Conservation (phyloP, 2,888 invertebrate species). For the Cheilosia grossa region DNA sequence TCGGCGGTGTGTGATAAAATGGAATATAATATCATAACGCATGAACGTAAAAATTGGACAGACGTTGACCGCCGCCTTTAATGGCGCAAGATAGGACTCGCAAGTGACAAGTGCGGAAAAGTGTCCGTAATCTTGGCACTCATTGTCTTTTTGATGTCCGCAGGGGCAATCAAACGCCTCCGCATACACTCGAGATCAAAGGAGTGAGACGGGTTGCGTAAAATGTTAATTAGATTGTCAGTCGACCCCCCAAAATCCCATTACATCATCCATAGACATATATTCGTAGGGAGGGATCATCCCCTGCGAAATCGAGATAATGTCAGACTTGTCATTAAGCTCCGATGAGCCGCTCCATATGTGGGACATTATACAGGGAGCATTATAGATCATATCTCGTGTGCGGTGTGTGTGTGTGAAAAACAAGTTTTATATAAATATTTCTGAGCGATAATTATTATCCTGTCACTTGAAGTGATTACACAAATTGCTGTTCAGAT, state of each 20-base stretch:
- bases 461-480: slow-evolving; percentile 71
- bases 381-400: slow-evolving; percentile 67
- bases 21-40: slow-evolving; percentile 62
- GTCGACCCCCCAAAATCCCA: slow-evolving; percentile 30
- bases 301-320: slow-evolving; percentile 67
- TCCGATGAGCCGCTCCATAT: slow-evolving; percentile 49
- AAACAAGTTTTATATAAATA: slow-evolving; percentile 70
- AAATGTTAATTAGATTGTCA: slow-evolving; percentile 73
- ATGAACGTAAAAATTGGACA: slow-evolving; percentile 64
- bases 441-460: slow-evolving; percentile 72
- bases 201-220: slow-evolving; percentile 35
- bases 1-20: slow-evolving; percentile 40
- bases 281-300: slow-evolving; percentile 11
- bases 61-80: slow-evolving; percentile 64
- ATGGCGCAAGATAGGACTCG: slow-evolving; percentile 55
- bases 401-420: slow-evolving; percentile 44
- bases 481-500: slow-evolving; percentile 59
- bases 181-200: slow-evolving; percentile 32
- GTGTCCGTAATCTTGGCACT: slow-evolving; percentile 48
- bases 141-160: slow-evolving; percentile 61
- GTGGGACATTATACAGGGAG: slow-evolving; percentile 23
- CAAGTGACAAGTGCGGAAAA: slow-evolving; percentile 59
- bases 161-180: slow-evolving; percentile 54
- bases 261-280: slow-evolving; percentile 20
- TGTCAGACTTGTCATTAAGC: slow-evolving; percentile 72